Conservation (phyloP, 2,113 vertebrate genomes). For the Psittacula cyanocephala region DNA sequence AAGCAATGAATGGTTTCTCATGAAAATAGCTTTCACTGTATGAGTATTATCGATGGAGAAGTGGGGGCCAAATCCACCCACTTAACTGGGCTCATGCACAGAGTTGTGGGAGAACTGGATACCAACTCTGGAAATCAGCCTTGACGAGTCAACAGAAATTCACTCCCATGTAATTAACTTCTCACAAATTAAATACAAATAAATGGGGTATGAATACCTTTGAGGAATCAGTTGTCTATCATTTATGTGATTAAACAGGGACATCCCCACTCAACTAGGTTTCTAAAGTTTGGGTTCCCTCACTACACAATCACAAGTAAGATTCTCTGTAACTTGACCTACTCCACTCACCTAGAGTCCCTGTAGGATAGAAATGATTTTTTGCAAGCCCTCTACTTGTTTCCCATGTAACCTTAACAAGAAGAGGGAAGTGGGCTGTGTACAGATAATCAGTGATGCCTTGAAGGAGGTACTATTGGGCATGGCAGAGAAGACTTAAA, state of each 20-base stretch:
- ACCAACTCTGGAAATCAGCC: neutral
- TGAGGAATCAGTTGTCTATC: slow-evolving; percentile 7
- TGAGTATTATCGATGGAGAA: neutral
- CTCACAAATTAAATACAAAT: slow-evolving; percentile 49
- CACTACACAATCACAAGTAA: neutral
- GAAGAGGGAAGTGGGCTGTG: neutral
- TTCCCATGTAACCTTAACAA: neutral
- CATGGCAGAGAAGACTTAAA: neutral
- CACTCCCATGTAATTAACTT: slow-evolving; percentile 22
- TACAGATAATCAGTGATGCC: neutral
- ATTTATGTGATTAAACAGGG: slow-evolving; percentile 6
- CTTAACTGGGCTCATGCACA: neutral
- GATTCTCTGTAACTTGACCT: neutral
- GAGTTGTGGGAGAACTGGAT: slow-evolving; percentile 8
- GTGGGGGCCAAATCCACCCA: neutral
- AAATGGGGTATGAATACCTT: slow-evolving; percentile 4
- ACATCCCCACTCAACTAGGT: neutral
- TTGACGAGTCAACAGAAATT: slow-evolving; percentile 41
- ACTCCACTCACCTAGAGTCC: neutral
- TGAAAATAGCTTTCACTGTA: neutral
- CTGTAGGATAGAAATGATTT: neutral
- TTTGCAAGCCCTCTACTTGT: neutral
- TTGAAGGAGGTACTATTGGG: neutral
- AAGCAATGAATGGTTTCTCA: neutral
- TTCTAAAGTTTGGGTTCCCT: neutral